Base-by-base conservation (phyloP, 2,797 vertebrate genomes). In the Danio choprae region DNA sequence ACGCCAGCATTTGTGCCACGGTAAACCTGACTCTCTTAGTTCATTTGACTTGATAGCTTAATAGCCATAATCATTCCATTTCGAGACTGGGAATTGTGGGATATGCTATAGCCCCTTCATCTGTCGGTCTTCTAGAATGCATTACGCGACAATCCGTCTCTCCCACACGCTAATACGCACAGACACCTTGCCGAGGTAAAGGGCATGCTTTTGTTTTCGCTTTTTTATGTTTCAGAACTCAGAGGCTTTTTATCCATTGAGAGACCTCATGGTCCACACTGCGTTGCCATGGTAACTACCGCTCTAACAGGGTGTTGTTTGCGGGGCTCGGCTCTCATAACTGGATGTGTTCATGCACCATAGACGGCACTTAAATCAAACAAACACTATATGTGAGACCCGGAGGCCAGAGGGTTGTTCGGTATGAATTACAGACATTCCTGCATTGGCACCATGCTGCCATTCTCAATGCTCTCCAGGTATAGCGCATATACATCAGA, bases 251-350 rank as follows among this genome's bases (percentile, higher is more conserved):
- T 77, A 75, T 89, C 64, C 78, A 51, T 38, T 22, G 75, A 84
- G 75, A 84, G 87, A 89, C 89, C 86, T 89, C 81, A 86, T 87
- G 84, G 86, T 84, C 87, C 85, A 82, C 16, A 83, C 75, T 79
- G 70, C 12, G 81, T 91, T 77, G 41, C 89, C 86, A 90, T 91
- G 78, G 88, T 81, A 90, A 92, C 90, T 67, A 51, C 12, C 56
- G 71, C 56, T 64, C 83, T 55, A 70, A 83, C 82, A 43, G 53
- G 73, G 86, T 85, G 67, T 77, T 88, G 85, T 89, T 87, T 86
- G 81, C 72, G 20, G 83, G 72, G 84, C 86, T 86, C 70, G 78
- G 86, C 72, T 77, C 68, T 62, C 58, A 22, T 50, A 76, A 77
- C 70, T 55, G 67, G 50, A 44, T 50, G 43, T 80, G 62, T 83